phyloP scores from a whole-genome alignment of 2,113 vertebrate species.

The Elaphurus davidianus region DNA sequence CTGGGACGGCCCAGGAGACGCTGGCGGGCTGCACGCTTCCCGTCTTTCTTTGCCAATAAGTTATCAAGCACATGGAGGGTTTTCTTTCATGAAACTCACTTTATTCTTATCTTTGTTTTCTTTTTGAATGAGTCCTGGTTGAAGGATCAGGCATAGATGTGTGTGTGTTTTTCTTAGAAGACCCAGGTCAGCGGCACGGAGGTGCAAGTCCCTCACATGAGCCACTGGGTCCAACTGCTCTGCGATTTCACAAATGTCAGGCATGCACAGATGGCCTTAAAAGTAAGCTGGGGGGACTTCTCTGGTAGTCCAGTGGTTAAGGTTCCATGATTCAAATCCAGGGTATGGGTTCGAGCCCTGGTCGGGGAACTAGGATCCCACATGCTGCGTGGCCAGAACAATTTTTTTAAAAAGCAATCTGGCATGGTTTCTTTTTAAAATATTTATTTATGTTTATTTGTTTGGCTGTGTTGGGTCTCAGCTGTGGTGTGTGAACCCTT shows the following conservation, averaged over 20 bases:
- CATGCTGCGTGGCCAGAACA: not conserved
- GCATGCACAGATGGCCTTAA: not conserved
- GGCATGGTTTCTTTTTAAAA: not conserved
- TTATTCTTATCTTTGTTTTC: constrained; percentile 56
- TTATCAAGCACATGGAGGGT: not conserved
- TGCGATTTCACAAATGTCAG: not conserved
- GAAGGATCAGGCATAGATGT: not conserved
- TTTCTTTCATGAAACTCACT: not conserved
- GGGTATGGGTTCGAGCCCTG: not conserved
- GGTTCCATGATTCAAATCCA: not conserved
- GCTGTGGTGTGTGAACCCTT: not conserved
- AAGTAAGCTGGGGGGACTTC: not conserved
- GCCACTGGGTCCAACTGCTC: not conserved
- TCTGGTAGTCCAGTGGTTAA: not conserved
- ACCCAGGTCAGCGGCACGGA: not conserved
- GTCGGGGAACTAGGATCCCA: not conserved
- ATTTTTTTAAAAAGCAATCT: not conserved
- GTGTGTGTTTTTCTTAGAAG: constrained; percentile 20
- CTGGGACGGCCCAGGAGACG: not conserved
- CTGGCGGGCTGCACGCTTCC: not conserved
- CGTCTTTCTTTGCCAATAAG: constrained; percentile 56
- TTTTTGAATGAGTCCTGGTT: constrained; percentile 37
- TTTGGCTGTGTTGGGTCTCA: not conserved
- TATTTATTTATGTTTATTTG: not conserved
- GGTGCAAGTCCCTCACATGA: not conserved